Conservation (phyloP, 2,797 vertebrate genomes). For the Arrhamphus sclerolepis region DNA sequence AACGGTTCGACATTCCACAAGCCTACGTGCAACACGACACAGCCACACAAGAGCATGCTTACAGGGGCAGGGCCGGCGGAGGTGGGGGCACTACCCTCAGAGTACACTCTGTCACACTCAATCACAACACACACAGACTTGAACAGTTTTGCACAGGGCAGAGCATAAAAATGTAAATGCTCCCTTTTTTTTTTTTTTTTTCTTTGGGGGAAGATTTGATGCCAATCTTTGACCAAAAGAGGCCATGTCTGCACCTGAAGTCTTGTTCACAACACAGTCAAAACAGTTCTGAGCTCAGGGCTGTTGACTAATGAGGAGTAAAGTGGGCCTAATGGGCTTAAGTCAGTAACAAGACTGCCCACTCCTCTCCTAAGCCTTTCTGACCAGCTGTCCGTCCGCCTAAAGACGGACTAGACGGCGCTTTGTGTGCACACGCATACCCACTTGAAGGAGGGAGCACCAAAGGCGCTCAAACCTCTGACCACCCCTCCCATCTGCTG, state of each 20-base stretch:
- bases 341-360: slow-evolving; percentile 73
- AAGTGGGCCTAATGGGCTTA: slow-evolving; percentile 78
- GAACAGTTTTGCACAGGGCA: slow-evolving; percentile 15
- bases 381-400: slow-evolving; percentile 81
- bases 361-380: slow-evolving; percentile 80
- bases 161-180: neutral
- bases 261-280: slow-evolving; percentile 40
- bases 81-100: slow-evolving; percentile 30
- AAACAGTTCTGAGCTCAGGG: slow-evolving; percentile 65
- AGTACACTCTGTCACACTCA: slow-evolving; percentile 55
- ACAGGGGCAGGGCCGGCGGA: slow-evolving; percentile 6
- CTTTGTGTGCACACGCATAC: slow-evolving; percentile 44
- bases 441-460: slow-evolving; percentile 55
- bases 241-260: slow-evolving; percentile 18
- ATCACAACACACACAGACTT: slow-evolving; percentile 42
- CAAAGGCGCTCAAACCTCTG: slow-evolving; percentile 42
- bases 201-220: neutral
- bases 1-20: slow-evolving; percentile 61
- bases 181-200: slow-evolving; percentile 19
- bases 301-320: slow-evolving; percentile 58
- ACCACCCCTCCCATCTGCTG: slow-evolving; percentile 61
- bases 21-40: slow-evolving; percentile 71
- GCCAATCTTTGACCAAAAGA: slow-evolving; percentile 23
- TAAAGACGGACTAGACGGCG: slow-evolving; percentile 62
- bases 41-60: slow-evolving; percentile 33